Evolutionary conservation across 37 sponge, comb jelly and placozoan genomes (phyloP).

Genomic region (Crambe crambe): DNA sequence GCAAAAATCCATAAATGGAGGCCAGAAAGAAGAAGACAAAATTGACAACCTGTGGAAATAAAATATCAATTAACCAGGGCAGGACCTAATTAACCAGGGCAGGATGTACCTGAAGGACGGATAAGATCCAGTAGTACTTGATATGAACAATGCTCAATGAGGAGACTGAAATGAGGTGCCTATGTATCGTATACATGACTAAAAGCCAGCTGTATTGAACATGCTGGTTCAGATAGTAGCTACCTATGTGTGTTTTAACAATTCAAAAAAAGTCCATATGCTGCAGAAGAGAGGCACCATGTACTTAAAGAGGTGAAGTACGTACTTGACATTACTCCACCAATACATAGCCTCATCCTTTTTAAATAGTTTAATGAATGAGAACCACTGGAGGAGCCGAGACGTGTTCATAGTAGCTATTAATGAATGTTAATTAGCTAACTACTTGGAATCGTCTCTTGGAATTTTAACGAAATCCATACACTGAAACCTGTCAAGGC

Average conservation of each 20-base stretch:
- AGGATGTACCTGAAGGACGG: slow-evolving; percentile 78
- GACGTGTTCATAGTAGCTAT: too few relatives aligned
- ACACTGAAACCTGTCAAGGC: too few relatives aligned
- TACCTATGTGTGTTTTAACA: slow-evolving; percentile 49
- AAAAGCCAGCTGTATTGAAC: slow-evolving; percentile 85
- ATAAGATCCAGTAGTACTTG: slow-evolving; percentile 66
- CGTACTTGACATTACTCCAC: slow-evolving; percentile 28
- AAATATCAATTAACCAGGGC: not conserved
- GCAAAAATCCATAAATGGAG: slow-evolving; percentile 59
- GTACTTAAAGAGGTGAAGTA: slow-evolving; percentile 59
- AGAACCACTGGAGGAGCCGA: too few relatives aligned
- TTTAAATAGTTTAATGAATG: too few relatives aligned
- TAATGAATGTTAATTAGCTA: too few relatives aligned
- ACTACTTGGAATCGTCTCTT: too few relatives aligned
- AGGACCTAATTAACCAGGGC: not conserved
- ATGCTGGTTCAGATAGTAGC: slow-evolving; percentile 60
- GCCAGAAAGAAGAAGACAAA: slow-evolving; percentile 72
- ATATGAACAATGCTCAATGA: slow-evolving; percentile 70
- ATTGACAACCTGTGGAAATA: slow-evolving; percentile 9
- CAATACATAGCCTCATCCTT: slow-evolving; percentile 21
- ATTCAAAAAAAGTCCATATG: slow-evolving; percentile 85
- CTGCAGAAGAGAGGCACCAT: slow-evolving; percentile 90
- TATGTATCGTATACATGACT: slow-evolving; percentile 84
- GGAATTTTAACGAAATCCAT: too few relatives aligned
- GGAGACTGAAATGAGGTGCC: slow-evolving; percentile 89